Percentiles rank a stretch among this genome's conserved stretches.
These are phyloP conservation scores for Thelohanellus kitauei DNA, from an alignment of 30 jellyfish, hydroid and myxozoan genomes.

Conservation along the genomic window DNA sequence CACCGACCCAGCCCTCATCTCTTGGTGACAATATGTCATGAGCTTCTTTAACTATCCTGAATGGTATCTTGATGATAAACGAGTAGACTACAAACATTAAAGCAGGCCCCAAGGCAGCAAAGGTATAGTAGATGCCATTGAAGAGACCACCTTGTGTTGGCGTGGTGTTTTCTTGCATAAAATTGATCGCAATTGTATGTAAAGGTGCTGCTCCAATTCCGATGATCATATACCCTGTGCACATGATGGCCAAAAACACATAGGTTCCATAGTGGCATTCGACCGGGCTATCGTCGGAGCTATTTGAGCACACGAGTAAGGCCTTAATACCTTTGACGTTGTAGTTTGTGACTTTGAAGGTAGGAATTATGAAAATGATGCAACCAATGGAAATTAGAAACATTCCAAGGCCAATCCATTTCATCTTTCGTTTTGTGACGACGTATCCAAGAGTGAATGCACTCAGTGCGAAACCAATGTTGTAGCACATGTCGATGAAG, in stretches of 20 bases:
- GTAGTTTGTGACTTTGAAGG: no score
- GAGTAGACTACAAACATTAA: constrained; percentile 13
- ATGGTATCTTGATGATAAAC: not conserved
- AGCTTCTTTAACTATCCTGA: not conserved
- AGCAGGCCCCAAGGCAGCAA: constrained; percentile 86
- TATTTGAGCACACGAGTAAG: constrained; percentile 4
- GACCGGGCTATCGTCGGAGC: not conserved
- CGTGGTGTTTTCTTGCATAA: constrained; percentile 30
- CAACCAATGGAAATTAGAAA: constrained; percentile 29
- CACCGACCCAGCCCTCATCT: not conserved
- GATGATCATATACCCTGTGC: constrained; percentile 21
- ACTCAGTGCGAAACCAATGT: constrained; percentile 41
- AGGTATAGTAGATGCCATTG: constrained; percentile 33
- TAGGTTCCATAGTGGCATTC: not conserved
- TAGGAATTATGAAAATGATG: constrained; percentile 23
- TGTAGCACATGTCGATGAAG: constrained; percentile 21
- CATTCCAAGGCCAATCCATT: constrained; percentile 28
- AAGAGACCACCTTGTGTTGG: constrained; percentile 40
- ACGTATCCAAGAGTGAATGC: constrained; percentile 27
- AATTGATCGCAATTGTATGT: constrained; percentile 53
- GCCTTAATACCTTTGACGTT: no score
- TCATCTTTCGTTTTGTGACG: constrained; percentile 36
- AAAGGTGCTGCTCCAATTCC: constrained; percentile 89
- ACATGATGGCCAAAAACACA: constrained; percentile 13
- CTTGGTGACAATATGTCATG: not conserved